Conservation (phyloP, 2,888 invertebrate genomes). For the Schizaphis graminum region DNA sequence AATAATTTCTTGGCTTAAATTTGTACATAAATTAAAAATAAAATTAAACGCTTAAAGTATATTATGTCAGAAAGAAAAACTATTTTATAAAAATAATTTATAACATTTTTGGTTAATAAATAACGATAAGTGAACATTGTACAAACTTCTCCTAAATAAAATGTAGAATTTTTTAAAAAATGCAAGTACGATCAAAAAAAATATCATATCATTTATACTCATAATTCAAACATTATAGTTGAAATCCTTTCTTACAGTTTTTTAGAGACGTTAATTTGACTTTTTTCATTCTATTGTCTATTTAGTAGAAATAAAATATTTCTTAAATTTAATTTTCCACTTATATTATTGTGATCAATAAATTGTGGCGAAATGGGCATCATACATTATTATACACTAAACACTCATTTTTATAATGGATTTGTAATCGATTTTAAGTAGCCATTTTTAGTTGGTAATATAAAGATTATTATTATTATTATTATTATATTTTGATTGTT, state of each 20-base stretch:
- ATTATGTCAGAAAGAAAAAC: not conserved
- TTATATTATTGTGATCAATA: not conserved
- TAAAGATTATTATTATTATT: not conserved
- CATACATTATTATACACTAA: not conserved
- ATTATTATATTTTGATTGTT: conserved; percentile 41
- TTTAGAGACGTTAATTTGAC: not conserved
- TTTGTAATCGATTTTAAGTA: conserved; percentile 28
- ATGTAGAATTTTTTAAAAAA: not conserved
- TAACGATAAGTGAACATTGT: not conserved
- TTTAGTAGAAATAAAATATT: not conserved
- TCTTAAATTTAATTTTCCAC: not conserved
- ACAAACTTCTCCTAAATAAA: not conserved
- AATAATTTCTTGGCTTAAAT: not conserved
- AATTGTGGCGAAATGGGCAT: not conserved
- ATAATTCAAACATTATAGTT: not conserved
- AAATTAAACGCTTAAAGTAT: not conserved
- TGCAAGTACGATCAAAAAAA: not conserved
- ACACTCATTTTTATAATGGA: not conserved
- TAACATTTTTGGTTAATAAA: not conserved
- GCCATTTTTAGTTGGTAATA: conserved; percentile 22
- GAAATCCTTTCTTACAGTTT: not conserved
- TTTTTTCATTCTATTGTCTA: not conserved
- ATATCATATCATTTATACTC: not conserved
- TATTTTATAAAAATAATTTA: too few relatives aligned
- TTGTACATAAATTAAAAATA: not conserved